Base-by-base conservation (phyloP, 2,797 vertebrate species). In the Triplophysa bombifrons region DNA sequence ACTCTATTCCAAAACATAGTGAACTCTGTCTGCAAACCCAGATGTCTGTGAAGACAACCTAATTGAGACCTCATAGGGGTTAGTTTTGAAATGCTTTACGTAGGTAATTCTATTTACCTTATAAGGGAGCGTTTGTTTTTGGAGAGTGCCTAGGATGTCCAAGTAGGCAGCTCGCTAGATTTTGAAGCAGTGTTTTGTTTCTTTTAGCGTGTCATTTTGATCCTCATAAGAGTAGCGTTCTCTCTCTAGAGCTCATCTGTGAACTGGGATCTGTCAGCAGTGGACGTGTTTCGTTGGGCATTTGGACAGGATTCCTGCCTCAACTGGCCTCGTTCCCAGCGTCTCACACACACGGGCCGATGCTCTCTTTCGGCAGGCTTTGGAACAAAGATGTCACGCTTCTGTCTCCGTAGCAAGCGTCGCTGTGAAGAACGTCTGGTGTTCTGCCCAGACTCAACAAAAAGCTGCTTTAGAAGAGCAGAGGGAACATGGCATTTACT, bases 301-400 rank as follows among this genome's bases (percentile, higher is more conserved):
- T 61, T 66, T 74, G 78, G 55, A 68, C 1, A 3, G 20, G 72
- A 51, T 69, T 74, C 16, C 51, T 38, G 53, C 30, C 60, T 68
- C 38, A 61, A 58, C 17, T 80, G 78, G 79, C 79, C 46, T 69
- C 6, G 1, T 11, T 80, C 65, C 65, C 67, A 25, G 38, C n/a
- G 14, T 65, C 66, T 78, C 77, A 3, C 67, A 71, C 25, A 27
- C 65, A 22, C n/a, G 56, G 66, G 51, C 64, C 25, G 30, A 41
- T 74, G 41, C 64, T 61, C 64, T 72, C 38, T 73, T 67, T 73
- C 14, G 25, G 64, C 8, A 46, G 16, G 44, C 66, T 63, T 56
- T 70, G 76, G 56, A 70, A 78, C 56, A 71, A 58, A 78, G 77
- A 72, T 72, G 69, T 72, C 77, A 72, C 17, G 7, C 58, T 72